Percentiles rank a stretch among this genome's conserved stretches.
Evolutionary conservation across 2,797 vertebrate species (phyloP).

Genomic region (Lateolabrax maculatus): DNA sequence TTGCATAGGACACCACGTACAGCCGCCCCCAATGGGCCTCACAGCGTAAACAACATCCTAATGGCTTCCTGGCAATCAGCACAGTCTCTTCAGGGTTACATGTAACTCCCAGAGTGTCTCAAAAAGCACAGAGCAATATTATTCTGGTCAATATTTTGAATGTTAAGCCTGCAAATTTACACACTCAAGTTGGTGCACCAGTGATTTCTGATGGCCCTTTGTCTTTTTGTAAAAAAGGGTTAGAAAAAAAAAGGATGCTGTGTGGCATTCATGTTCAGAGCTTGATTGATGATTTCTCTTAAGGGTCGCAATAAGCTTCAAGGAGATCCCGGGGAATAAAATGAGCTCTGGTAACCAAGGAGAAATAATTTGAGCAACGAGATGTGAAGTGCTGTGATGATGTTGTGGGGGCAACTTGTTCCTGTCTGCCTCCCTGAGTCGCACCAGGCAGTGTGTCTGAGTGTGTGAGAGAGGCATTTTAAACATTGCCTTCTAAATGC

Average conservation of each 20-base stretch:
- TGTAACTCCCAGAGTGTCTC: background rate
- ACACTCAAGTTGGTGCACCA: background rate
- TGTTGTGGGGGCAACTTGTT: background rate
- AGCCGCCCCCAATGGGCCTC: slow-evolving; percentile 37
- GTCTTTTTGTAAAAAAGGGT: background rate
- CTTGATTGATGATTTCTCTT: slow-evolving; percentile 50
- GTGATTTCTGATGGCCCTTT: slow-evolving; percentile 32
- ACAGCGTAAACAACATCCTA: slow-evolving; percentile 31
- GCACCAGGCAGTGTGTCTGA: background rate
- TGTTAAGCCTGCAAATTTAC: background rate
- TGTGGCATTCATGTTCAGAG: background rate
- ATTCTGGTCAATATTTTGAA: background rate
- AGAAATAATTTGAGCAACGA: slow-evolving; percentile 16
- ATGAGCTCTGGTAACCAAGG: slow-evolving; percentile 35
- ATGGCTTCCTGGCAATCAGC: slow-evolving; percentile 46
- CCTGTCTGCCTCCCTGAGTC: slow-evolving; percentile 7
- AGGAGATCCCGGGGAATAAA: slow-evolving; percentile 28
- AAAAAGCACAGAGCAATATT: background rate
- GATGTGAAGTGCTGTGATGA: slow-evolving; percentile 24
- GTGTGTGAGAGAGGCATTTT: background rate
- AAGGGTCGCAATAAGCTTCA: slow-evolving; percentile 31
- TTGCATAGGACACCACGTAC: slow-evolving; percentile 2
- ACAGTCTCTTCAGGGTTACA: background rate
- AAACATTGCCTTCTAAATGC: background rate
- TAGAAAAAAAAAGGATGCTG: background rate